Base-by-base conservation (phyloP, 2,113 vertebrate genomes). In the Oncorhynchus clarkii region DNA sequence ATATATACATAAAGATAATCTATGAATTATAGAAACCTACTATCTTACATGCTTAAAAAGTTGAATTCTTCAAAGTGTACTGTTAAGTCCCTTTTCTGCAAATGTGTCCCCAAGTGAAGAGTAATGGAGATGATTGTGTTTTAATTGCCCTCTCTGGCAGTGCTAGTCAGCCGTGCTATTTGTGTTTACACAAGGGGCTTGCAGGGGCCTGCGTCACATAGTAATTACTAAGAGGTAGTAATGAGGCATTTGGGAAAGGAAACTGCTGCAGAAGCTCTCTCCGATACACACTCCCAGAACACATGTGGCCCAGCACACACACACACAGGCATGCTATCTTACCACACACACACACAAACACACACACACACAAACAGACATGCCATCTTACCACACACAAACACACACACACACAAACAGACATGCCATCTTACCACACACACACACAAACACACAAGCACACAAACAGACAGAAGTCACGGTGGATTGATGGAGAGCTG, bases 1-100 rank as follows among this genome's bases (percentile, higher is more conserved):
- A 49, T 72, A 59, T 57, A 72, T 72, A 72, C 16, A 88, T 90
- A 88, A 22, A 69, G 13, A 22, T 85, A 84, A 48, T 70, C 57
- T 88, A 86, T 84, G 26, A 82, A 87, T 79, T 82, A 79, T 74
- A 76, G 79, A 80, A 74, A 29, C 59, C 76, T 73, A 16, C 54
- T 77, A 76, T 71, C 67, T 71, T 76, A 74, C 68, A 70, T 84
- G 74, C 69, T 79, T 54, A 57, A 34, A 76, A 77, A 75, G 80
- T 89, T 86, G 39, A 45, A 45, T 45, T 11, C 79, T 81, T 85
- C 49, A 76, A 67, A 81, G 65, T 20, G 27, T 31, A 68, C 4
- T 49, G 16, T 14, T 31, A 22, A 24, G 11, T 20, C 68, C 68
- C 22, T 70, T 70, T 70, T 2, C 68, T 18, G 11, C n/a, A 11